Evolutionary conservation across 2,797 vertebrate genomes (phyloP).

Genomic region (Miichthys miiuy): DNA sequence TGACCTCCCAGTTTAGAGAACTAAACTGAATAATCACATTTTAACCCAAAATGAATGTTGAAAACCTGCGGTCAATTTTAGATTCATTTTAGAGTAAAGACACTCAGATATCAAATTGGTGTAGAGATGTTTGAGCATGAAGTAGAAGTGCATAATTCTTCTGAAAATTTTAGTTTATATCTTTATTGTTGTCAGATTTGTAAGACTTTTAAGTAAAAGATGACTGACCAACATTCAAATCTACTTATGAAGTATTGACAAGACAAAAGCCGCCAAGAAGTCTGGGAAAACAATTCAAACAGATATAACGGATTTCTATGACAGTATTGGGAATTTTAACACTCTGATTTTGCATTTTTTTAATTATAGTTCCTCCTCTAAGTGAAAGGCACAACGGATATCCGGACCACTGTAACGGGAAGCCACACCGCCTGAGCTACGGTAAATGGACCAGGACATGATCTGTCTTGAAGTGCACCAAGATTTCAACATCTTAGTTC

Average conservation of each 20-base stretch:
- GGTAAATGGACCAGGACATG: slow-evolving; percentile 79
- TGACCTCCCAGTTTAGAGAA: neutral
- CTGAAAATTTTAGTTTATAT: neutral
- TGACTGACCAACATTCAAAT: neutral
- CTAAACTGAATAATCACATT: no score
- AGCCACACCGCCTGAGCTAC: slow-evolving; percentile 73
- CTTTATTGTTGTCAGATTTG: neutral
- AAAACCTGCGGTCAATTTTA: neutral
- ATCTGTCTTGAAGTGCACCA: slow-evolving; percentile 77
- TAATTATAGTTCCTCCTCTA: slow-evolving; percentile 57
- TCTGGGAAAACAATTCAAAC: slow-evolving; percentile 6
- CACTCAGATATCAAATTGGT: neutral
- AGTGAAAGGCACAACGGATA: slow-evolving; percentile 69
- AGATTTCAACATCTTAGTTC: slow-evolving; percentile 85
- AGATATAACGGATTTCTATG: neutral
- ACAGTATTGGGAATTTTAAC: slow-evolving; percentile 20
- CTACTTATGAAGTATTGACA: neutral
- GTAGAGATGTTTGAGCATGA: neutral
- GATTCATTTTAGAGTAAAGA: neutral
- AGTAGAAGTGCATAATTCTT: neutral
- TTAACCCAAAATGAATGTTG: no score
- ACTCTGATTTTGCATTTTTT: slow-evolving; percentile 50
- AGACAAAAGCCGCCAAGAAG: neutral
- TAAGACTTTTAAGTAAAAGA: neutral
- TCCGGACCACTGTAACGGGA: slow-evolving; percentile 80